phyloP scores from a whole-genome alignment of 2,888 invertebrate species.

The Mallateleia sp. region DNA sequence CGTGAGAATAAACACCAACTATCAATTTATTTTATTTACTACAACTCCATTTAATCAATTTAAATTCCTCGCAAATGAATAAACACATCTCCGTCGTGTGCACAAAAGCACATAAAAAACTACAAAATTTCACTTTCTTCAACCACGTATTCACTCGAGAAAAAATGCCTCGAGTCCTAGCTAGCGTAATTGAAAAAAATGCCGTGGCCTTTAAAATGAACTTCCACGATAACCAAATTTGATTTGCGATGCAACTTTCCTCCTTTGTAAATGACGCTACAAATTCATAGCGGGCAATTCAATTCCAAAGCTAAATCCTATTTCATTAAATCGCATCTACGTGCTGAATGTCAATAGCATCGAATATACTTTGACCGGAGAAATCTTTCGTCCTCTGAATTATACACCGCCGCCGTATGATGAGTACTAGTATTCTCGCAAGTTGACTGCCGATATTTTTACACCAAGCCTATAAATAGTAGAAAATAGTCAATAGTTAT shows the following conservation, averaged over 20 bases:
- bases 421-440: conserved; percentile 40
- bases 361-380: conserved; percentile 53
- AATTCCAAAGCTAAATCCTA: conserved; percentile 31
- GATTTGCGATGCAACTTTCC: conserved; percentile 17
- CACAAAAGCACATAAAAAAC: too few relatives aligned
- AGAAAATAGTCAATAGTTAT: conserved; percentile 46
- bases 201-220: conserved; percentile 27
- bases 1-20: too few relatives aligned
- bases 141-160: too few relatives aligned
- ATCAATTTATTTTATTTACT: too few relatives aligned
- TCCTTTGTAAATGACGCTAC: conserved; percentile 6
- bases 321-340: conserved; percentile 51
- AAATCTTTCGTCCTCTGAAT: conserved; percentile 44
- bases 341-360: conserved; percentile 33
- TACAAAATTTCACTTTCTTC: too few relatives aligned
- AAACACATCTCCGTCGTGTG: too few relatives aligned
- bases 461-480: conserved; percentile 39
- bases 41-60: too few relatives aligned
- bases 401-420: conserved; percentile 36
- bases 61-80: too few relatives aligned
- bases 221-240: conserved; percentile 27
- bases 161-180: too few relatives aligned
- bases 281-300: conserved; percentile 16
- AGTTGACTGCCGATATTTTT: conserved; percentile 25
- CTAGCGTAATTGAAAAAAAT: background rate